A percentile compares a stretch with the other conserved stretches of the same genome.
Evolutionary conservation across 2,113 vertebrate species (phyloP).

Genomic region (Hippolais icterina): DNA sequence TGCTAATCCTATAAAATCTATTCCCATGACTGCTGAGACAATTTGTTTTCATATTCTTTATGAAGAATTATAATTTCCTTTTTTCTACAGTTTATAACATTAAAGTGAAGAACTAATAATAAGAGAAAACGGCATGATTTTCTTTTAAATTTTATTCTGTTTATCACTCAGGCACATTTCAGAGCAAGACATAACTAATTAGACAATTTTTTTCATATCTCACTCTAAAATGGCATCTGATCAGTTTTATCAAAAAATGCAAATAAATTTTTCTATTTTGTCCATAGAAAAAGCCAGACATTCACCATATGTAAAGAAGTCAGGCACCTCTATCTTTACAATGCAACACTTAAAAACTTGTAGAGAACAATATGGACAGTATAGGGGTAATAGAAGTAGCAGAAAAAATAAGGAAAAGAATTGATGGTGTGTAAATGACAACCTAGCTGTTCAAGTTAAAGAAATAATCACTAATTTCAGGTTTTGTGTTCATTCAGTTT

Average conservation of each 20-base stretch:
- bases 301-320: not conserved
- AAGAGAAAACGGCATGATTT: not conserved
- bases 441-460: not conserved
- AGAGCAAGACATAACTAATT: not conserved
- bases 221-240: not conserved
- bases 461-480: not conserved
- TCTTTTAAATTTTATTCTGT: not conserved
- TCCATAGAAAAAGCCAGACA: not conserved
- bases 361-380: not conserved
- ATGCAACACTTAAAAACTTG: not conserved
- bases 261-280: not conserved
- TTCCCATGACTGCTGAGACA: not conserved
- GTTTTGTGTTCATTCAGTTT: not conserved
- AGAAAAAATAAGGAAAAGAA: not conserved
- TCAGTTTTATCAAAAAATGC: not conserved
- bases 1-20: not conserved
- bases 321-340: not conserved
- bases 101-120: not conserved
- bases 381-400: not conserved
- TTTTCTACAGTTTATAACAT: not conserved
- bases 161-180: not conserved
- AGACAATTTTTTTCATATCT: not conserved
- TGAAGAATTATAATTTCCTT: not conserved
- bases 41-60: not conserved
- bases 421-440: not conserved